phyloP scores from a whole-genome alignment of 1,140 invertebrate genomes.

The Lordiphosa clarofinis region DNA sequence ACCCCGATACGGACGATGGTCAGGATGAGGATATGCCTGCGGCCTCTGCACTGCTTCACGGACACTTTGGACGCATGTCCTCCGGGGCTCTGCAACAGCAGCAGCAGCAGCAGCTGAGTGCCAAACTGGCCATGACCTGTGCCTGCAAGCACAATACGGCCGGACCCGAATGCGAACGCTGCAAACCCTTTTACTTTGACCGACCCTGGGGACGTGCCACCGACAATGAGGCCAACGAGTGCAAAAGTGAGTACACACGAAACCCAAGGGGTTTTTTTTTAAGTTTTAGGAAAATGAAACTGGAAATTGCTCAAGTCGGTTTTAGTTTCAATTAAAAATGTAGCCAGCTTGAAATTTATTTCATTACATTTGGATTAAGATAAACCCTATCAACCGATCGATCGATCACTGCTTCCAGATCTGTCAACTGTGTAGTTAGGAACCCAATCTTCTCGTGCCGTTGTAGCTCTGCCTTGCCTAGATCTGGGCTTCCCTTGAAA shows the following conservation, averaged over 20 bases:
- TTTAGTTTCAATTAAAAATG: no score
- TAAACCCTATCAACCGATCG: no score
- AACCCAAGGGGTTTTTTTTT: no score
- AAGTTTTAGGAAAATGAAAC: constrained; percentile 7
- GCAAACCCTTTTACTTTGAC: constrained; percentile 99
- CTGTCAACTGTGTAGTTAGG: no score
- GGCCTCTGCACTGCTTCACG: constrained; percentile 12
- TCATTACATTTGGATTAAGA: no score
- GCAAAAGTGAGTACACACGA: constrained; percentile 89
- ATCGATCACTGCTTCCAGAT: no score
- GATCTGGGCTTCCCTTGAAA: no score
- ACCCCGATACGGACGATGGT: constrained; percentile 40
- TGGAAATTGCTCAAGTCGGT: no score
- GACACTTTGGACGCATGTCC: constrained; percentile 49
- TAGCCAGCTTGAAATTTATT: no score
- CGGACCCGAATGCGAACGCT: constrained; percentile 98
- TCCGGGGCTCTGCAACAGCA: constrained; percentile 80
- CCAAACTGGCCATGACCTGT: constrained; percentile 85
- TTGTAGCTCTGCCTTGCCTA: no score
- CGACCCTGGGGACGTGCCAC: constrained; percentile 99
- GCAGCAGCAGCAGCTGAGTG: constrained; percentile 77
- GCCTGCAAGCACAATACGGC: constrained; percentile 99
- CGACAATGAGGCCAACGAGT: constrained; percentile 96
- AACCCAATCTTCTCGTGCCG: no score
- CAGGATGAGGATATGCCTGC: constrained; percentile 81